Conservation (phyloP, 2,888 invertebrate species). For the Cyclophora albipunctata region DNA sequence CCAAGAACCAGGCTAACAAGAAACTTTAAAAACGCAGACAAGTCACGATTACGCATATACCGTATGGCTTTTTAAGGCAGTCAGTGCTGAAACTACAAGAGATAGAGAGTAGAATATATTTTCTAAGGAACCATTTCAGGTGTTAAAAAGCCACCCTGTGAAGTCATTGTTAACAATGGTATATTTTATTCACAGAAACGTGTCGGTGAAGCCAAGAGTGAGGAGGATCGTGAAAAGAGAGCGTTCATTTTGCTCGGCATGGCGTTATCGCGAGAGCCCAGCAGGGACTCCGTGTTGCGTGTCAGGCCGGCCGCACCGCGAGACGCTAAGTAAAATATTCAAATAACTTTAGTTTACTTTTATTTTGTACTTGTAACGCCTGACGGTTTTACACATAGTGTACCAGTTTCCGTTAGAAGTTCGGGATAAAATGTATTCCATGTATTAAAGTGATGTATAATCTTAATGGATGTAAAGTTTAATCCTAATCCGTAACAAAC, state of each 20-base stretch:
- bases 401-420: too few relatives aligned
- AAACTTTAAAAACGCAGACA: too few relatives aligned
- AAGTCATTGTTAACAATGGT: slow-evolving; percentile 10
- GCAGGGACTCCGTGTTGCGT: slow-evolving; percentile 56
- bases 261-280: slow-evolving; percentile 57
- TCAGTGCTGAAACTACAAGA: too few relatives aligned
- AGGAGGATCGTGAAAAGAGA: slow-evolving; percentile 57
- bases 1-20: too few relatives aligned
- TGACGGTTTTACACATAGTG: too few relatives aligned
- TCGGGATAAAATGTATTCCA: too few relatives aligned
- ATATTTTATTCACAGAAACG: slow-evolving; percentile 48
- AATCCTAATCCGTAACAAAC: too few relatives aligned
- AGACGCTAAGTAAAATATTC: slow-evolving; percentile 45
- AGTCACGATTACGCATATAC: too few relatives aligned
- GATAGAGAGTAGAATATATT: neutral
- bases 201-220: slow-evolving; percentile 49
- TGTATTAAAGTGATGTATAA: too few relatives aligned
- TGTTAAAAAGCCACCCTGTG: slow-evolving; percentile 10
- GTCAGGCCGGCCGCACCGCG: slow-evolving; percentile 52
- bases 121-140: slow-evolving; percentile 26
- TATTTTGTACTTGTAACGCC: too few relatives aligned
- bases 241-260: slow-evolving; percentile 62
- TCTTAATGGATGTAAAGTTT: too few relatives aligned
- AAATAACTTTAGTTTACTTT: neutral
- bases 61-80: too few relatives aligned